Base-by-base conservation (phyloP, 2,797 vertebrate genomes). In the Sciurus carolinensis region DNA sequence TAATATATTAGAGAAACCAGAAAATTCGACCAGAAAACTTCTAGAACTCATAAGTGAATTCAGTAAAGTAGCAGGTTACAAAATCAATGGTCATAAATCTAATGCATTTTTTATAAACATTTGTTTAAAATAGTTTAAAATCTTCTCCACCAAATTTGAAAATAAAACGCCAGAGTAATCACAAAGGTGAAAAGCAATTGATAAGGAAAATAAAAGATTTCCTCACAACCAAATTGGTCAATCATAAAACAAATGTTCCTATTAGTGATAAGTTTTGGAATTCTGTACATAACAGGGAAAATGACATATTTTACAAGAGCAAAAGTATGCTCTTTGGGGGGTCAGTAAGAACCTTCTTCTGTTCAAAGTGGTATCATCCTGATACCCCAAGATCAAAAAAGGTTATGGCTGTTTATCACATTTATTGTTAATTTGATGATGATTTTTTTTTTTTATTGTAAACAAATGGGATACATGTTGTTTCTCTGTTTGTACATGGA, bases 181-280 rank as follows among this genome's bases (percentile, higher is more conserved):
- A 88, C 33, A 62, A 62, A 80, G 50, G 28, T 44, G 18, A 79
- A 91, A 82, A 93, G 12, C 12, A 90, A 66, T 44, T 24, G 22
- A 36, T 59, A 47, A 66, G 72, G 33, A 77, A 89, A 77, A 42
- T 17, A 62, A 39, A 66, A 9, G 42, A 66, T 62, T 71, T 87
- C 11, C 67, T 79, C 47, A 80, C 3, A 33, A 30, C 3, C 18
- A 13, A 36, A 13, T 28, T 44, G 66, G 87, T 24, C 33, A 77
- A 67, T 72, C 66, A 30, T 47, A 42, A 42, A 77, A 47, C 42
- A 87, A 57, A 69, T 22, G 26, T 24, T 76, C 8, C 26, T 50
- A 15, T 30, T 77, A 91, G n/a, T 8, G 93, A 26, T 73, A 22
- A n/a, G 14, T 92, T 90, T 88, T 76, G 73, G 50, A 64, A 66